Conservation (phyloP, 2,888 invertebrate species). For the Boloria selene region DNA sequence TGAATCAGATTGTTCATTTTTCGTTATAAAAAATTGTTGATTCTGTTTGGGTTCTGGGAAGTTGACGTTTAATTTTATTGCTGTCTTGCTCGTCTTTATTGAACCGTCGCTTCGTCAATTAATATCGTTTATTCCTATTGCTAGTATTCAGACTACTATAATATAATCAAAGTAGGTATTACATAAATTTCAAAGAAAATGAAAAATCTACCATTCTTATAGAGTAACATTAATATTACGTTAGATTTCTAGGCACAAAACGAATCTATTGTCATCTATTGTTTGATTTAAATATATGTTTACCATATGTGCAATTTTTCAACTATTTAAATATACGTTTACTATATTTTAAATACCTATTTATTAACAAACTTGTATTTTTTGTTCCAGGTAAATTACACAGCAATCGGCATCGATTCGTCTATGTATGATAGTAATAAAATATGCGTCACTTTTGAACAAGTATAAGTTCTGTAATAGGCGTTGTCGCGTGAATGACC, state of each 20-base stretch:
- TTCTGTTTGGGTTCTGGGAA: constrained; percentile 40
- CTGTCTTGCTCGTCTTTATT: constrained; percentile 60
- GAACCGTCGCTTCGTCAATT: constrained; percentile 63
- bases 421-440: neutral
- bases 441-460: neutral
- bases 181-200: too few species aligned
- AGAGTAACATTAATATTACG: constrained; percentile 2
- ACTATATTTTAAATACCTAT: neutral
- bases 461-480: constrained; percentile 1
- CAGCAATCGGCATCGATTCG: neutral
- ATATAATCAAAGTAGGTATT: neutral
- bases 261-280: constrained; percentile 3
- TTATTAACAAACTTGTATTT: constrained; percentile 4
- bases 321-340: neutral
- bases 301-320: constrained; percentile 2
- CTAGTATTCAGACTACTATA: constrained; percentile 50
- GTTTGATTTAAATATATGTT: neutral
- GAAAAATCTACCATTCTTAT: neutral
- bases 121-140: constrained; percentile 67
- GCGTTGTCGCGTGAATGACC: neutral
- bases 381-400: constrained; percentile 15
- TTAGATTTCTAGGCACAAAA: constrained; percentile 1
- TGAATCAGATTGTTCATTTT: constrained; percentile 31
- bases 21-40: constrained; percentile 41
- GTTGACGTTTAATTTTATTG: constrained; percentile 58